These are phyloP conservation scores for Drosophila paracracens DNA, from an alignment of 2,888 invertebrate genomes.

Conservation along the genomic window DNA sequence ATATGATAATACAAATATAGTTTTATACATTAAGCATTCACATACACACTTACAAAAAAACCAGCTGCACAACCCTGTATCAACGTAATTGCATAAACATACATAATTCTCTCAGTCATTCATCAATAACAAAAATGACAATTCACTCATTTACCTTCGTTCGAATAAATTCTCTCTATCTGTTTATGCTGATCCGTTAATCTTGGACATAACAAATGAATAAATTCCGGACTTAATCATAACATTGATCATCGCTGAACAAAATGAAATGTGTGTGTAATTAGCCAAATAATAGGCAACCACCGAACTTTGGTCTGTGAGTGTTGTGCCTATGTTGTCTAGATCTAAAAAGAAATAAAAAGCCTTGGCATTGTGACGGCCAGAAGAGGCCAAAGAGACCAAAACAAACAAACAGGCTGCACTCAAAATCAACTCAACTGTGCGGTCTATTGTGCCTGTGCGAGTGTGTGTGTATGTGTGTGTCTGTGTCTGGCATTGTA, in stretches of 20 bases:
- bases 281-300: constrained; percentile 66
- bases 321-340: constrained; percentile 4
- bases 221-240: constrained; percentile 45
- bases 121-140: constrained; percentile 2
- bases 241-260: constrained; percentile 52
- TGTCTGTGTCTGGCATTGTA: constrained; percentile 28
- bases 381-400: constrained; percentile 30
- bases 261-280: constrained; percentile 63
- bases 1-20: background rate
- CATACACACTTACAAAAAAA: background rate
- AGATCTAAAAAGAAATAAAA: constrained; percentile 21
- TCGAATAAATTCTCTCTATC: constrained; percentile 1
- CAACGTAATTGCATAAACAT: background rate
- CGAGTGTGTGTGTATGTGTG: constrained; percentile 6
- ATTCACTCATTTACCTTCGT: constrained; percentile 10
- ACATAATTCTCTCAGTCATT: background rate
- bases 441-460: constrained; percentile 28
- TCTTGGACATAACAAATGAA: constrained; percentile 26
- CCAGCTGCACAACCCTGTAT: background rate
- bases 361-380: constrained; percentile 75
- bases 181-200: constrained; percentile 29
- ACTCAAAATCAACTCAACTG: constrained; percentile 37
- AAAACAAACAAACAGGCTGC: constrained; percentile 45
- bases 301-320: constrained; percentile 36
- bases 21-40: background rate